Conservation (phyloP, 2,888 invertebrate species). For the Andricus curvator region DNA sequence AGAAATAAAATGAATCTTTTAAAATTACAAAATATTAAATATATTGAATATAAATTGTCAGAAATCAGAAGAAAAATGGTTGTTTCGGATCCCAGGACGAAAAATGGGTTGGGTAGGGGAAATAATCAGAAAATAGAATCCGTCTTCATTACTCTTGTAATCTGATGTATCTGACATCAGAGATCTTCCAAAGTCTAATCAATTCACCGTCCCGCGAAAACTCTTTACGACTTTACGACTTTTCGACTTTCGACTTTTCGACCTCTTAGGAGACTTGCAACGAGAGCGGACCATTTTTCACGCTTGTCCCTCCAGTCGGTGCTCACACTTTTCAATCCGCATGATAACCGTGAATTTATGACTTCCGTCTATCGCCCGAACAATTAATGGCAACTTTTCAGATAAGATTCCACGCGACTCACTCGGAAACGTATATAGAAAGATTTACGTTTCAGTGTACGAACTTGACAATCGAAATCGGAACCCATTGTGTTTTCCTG, state of each 20-base stretch:
- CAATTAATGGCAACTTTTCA: slow-evolving; percentile 35
- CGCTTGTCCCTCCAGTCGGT: not conserved
- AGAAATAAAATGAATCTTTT: too few species aligned
- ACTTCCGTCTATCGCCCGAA: slow-evolving; percentile 38
- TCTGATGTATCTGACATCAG: not conserved
- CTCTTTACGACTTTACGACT: not conserved
- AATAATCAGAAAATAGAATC: slow-evolving; percentile 4
- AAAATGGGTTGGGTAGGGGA: not conserved
- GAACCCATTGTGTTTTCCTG: slow-evolving; percentile 9
- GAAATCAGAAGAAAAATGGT: not conserved
- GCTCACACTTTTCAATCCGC: slow-evolving; percentile 31
- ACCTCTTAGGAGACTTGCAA: not conserved
- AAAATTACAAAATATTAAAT: too few species aligned
- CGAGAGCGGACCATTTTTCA: slow-evolving; percentile 18
- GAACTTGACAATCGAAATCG: slow-evolving; percentile 19
- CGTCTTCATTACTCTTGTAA: not conserved
- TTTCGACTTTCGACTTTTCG: too few species aligned
- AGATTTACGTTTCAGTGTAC: slow-evolving; percentile 22
- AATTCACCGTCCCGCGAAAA: not conserved
- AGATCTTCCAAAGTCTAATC: not conserved
- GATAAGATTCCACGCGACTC: slow-evolving; percentile 32
- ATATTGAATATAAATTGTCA: not conserved
- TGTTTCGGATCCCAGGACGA: not conserved
- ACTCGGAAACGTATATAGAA: slow-evolving; percentile 19
- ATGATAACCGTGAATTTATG: slow-evolving; percentile 34